phyloP scores from a whole-genome alignment of 64 coral and sea anemone species.

The Montipora cactus region DNA sequence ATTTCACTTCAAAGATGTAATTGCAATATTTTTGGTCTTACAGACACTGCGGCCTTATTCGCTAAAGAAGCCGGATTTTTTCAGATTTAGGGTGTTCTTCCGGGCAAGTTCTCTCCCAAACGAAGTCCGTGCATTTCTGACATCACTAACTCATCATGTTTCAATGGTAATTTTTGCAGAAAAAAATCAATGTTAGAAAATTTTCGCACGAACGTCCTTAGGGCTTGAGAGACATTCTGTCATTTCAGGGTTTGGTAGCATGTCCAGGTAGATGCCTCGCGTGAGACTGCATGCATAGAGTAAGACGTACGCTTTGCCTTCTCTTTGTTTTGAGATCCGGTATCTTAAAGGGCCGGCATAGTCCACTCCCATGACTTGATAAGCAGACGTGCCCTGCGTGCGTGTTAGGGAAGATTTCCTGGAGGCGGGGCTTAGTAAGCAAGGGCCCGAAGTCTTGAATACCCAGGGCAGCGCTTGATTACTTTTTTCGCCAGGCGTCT shows the following conservation, averaged over 20 bases:
- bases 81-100: no score
- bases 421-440: background rate
- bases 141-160: no score
- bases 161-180: no score
- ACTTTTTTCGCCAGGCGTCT: background rate
- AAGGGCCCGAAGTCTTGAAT: background rate
- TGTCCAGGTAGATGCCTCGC: background rate
- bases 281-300: conserved; percentile 14
- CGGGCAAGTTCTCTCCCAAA: no score
- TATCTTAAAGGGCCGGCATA: no score
- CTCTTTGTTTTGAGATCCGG: background rate
- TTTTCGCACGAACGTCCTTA: background rate
- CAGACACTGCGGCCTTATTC: no score
- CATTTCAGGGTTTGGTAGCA: background rate
- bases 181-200: no score
- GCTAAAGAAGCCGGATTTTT: no score
- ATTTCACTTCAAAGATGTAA: no score
- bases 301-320: background rate
- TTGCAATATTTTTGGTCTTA: no score
- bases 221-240: background rate
- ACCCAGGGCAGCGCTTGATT: background rate
- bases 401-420: conserved; percentile 15
- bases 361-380: conserved; percentile 13
- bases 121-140: no score
- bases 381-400: conserved; percentile 24